Conservation (phyloP, 2,797 vertebrate genomes). For the Coendou prehensilis region DNA sequence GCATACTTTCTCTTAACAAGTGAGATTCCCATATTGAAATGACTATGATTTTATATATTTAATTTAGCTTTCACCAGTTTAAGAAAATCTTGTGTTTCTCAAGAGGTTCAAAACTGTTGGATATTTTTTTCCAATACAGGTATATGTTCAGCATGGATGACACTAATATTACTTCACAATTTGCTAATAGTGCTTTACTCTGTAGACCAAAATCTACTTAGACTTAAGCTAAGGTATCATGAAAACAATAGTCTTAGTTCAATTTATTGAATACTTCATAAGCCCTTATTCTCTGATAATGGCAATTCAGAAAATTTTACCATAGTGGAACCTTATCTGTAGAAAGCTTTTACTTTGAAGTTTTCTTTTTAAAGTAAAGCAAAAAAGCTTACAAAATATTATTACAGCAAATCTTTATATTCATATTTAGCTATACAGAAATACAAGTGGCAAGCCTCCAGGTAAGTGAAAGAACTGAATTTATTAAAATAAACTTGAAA, state of each 20-base stretch:
- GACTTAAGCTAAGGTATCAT: background rate
- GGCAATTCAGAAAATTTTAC: background rate
- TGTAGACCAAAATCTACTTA: conserved; percentile 18
- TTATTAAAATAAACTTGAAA: conserved; percentile 45
- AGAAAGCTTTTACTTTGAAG: background rate
- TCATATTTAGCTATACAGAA: background rate
- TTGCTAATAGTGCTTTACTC: background rate
- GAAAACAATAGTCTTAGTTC: conserved; percentile 46
- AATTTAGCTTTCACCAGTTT: conserved; percentile 42
- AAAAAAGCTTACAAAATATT: background rate
- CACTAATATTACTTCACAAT: background rate
- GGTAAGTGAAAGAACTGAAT: background rate
- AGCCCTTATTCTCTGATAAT: background rate
- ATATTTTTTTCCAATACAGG: background rate
- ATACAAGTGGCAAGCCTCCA: conserved; percentile 28
- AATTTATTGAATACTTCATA: conserved; percentile 34
- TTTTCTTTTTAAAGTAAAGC: background rate
- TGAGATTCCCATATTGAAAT: background rate
- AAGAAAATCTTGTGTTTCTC: conserved; percentile 54
- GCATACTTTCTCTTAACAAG: conserved; percentile 4
- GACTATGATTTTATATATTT: conserved; percentile 27
- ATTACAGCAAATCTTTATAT: background rate
- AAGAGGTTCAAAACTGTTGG: background rate
- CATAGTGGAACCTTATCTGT: background rate
- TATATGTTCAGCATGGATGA: background rate